Conservation (phyloP, 2,797 vertebrate genomes). For the Myotis myotis region DNA sequence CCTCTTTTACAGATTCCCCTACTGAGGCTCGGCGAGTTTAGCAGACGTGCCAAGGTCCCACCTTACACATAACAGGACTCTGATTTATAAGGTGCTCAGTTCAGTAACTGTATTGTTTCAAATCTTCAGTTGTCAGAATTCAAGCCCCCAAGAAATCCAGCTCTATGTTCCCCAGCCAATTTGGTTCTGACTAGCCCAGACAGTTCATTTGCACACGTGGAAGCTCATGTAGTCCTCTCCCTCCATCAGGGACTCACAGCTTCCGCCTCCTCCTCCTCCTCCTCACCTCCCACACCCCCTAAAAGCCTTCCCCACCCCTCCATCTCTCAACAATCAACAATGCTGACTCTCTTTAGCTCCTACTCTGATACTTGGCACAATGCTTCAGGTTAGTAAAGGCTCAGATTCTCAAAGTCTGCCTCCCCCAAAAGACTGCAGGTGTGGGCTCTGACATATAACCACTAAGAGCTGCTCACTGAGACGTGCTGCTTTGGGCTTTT, state of each 20-base stretch:
- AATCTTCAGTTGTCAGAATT: not conserved
- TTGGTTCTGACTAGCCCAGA: not conserved
- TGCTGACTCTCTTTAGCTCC: not conserved
- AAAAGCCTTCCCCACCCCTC: not conserved
- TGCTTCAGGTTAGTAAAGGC: not conserved
- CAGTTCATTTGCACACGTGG: too few species aligned
- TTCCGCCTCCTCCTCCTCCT: not conserved
- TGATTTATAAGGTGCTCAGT: not conserved
- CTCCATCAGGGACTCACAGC: not conserved
- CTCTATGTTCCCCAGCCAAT: not conserved
- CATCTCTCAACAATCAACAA: not conserved
- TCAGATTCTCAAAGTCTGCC: not conserved
- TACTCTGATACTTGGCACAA: not conserved
- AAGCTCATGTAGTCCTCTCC: not conserved
- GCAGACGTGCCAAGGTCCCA: not conserved
- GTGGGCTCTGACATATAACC: too few species aligned
- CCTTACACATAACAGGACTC: not conserved
- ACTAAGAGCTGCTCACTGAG: not conserved
- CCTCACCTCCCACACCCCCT: not conserved
- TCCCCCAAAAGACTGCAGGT: not conserved
- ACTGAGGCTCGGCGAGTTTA: not conserved
- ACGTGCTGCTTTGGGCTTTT: not conserved
- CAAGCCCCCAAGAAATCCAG: not conserved
- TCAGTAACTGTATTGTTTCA: not conserved
- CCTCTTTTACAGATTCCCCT: not conserved